phyloP scores from a whole-genome alignment of 2,888 invertebrate genomes.

The Dicyrtoma fusca region DNA sequence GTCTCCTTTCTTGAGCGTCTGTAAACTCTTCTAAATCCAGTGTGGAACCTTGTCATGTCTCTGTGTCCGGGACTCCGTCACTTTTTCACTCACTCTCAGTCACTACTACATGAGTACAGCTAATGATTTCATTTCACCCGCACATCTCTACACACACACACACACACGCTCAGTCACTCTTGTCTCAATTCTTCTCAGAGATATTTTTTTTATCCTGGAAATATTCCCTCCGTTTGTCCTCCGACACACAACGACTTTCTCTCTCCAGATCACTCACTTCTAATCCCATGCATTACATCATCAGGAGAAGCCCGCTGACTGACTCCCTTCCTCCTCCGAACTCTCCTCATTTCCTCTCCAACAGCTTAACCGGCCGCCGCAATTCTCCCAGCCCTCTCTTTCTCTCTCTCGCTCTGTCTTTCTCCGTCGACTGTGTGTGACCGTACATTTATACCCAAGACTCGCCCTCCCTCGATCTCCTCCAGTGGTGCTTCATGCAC shows the following conservation, averaged over 20 bases:
- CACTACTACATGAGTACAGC: slow-evolving; percentile 6
- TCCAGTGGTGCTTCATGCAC: slow-evolving; percentile 19
- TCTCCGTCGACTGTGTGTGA: neutral
- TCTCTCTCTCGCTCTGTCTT: too few relatives aligned
- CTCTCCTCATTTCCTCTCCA: slow-evolving; percentile 8
- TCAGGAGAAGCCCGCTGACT: neutral
- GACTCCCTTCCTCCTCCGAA: slow-evolving; percentile 6
- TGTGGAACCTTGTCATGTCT: too few relatives aligned
- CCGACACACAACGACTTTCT: slow-evolving; percentile 22
- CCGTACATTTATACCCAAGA: neutral
- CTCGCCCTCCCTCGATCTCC: neutral
- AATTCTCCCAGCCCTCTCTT: too few relatives aligned
- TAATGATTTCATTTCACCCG: slow-evolving; percentile 23
- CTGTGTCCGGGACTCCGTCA: neutral
- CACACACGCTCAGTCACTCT: neutral
- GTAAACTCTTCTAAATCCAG: slow-evolving; percentile 9
- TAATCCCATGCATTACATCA: slow-evolving; percentile 35
- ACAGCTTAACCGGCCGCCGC: neutral
- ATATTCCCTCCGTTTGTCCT: neutral
- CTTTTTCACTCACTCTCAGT: neutral
- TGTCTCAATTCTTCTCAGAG: too few relatives aligned
- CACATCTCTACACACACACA: slow-evolving; percentile 2
- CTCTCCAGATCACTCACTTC: slow-evolving; percentile 31
- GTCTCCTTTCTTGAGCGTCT: neutral
- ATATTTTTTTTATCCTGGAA: too few relatives aligned